Evolutionary conservation across 2,888 invertebrate species (phyloP), one percentile per base, ranked within the genome.

Genomic region (Himalopsyche tibetana): DNA sequence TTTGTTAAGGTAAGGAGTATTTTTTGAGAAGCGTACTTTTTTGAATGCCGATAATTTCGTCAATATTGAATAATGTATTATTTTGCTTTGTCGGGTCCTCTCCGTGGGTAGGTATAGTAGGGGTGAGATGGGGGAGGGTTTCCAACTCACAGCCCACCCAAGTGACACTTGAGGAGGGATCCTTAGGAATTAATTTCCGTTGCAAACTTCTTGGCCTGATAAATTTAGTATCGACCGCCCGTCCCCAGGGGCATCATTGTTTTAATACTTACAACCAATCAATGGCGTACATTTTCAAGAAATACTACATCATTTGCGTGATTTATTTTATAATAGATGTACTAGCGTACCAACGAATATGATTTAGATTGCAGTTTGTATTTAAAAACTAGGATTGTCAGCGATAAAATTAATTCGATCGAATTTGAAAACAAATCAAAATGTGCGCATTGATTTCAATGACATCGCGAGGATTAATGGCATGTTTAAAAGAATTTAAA

Each of bases 171-270:
- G 84, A 84, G 80, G 56, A 84, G 81, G 74, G 84, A 84, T 84
- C 81, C 74, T 84, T 45, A 63, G 81, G 84, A 84, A 84, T 84
- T 84, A 84, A 84, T 84, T 84, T 84, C 84, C 84, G 84, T 81
- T 56, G 81, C 63, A 84, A 84, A 84, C 80, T 84, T 84, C 81
- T 56, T 69, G 81, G 84, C 81, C 63, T 84, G 84, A 84, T 84
- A 84, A 84, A 84, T 81, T 81, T 81, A 55, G 81, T 56, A 84
- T 84, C 84, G 81, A 84, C 40, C 81, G 84, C 38, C 83, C 55
- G 82, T 81, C 80, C 81, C 81, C 81, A 12, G 38, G 15, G 74
- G 74, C 74, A 38, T 74, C 74, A 74, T 74, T 74, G 74, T 74
- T 74, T 74, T 74, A 74, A 36, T 74, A 74, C 74, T 74, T 38